Evolutionary conservation across 2,888 invertebrate species (phyloP).

Genomic region (Apeira syringaria): DNA sequence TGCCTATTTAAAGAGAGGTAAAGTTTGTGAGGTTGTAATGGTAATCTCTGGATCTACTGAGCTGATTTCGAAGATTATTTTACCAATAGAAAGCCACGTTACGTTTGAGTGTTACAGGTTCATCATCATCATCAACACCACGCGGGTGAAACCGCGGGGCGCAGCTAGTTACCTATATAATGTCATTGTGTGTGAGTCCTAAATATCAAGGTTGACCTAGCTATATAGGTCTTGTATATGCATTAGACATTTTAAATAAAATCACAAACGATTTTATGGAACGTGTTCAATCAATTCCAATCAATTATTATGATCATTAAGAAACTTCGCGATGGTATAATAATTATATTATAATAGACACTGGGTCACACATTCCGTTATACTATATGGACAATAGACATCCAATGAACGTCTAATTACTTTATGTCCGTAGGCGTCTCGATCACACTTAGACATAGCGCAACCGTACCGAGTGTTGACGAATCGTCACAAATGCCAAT

Average conservation of each 20-base stretch:
- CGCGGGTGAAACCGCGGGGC: no score
- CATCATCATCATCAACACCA: no score
- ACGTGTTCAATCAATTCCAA: not conserved
- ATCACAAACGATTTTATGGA: no score
- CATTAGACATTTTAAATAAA: no score
- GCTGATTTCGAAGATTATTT: no score
- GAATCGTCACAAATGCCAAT: slow-evolving; percentile 79
- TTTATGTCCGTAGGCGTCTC: slow-evolving; percentile 32
- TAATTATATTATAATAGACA: slow-evolving; percentile 1
- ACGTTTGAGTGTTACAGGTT: no score
- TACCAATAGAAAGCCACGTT: no score
- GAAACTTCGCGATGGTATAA: not conserved
- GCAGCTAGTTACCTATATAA: no score
- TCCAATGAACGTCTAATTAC: slow-evolving; percentile 30
- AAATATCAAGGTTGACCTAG: not conserved
- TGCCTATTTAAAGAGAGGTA: no score
- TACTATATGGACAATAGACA: slow-evolving; percentile 26
- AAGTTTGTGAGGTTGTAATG: no score
- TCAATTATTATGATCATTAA: not conserved
- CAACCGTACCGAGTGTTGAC: slow-evolving; percentile 56
- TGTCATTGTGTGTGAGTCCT: slow-evolving; percentile 13
- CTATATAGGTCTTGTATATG: no score
- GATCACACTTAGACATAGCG: slow-evolving; percentile 4
- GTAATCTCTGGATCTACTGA: no score
- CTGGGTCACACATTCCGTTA: slow-evolving; percentile 28